Conservation (phyloP, 92 coral and sea anemone genomes). For the Palythoa heliodiscus region DNA sequence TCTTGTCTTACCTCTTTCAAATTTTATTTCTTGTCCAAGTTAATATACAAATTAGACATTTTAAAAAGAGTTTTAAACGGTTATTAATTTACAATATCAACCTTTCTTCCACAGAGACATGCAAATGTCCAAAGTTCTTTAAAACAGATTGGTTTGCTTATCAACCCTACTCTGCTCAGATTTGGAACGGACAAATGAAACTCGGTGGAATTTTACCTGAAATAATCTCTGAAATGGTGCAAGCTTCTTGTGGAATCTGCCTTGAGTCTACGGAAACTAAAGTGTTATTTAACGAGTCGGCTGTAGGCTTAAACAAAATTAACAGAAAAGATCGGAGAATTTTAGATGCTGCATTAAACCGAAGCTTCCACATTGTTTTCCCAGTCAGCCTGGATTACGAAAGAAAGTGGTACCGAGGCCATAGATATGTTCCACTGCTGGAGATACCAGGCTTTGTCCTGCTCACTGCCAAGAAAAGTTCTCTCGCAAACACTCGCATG, state of each 20-base stretch:
- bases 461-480: constrained; percentile 60
- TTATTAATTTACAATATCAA: too few species aligned
- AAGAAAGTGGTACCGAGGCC: neutral
- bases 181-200: neutral
- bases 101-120: neutral
- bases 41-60: too few species aligned
- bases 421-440: constrained; percentile 61
- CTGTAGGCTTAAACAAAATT: neutral
- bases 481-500: constrained; percentile 59
- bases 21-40: too few species aligned
- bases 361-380: constrained; percentile 40
- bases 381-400: constrained; percentile 45
- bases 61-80: too few species aligned
- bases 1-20: too few species aligned
- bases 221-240: constrained; percentile 63
- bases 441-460: constrained; percentile 83
- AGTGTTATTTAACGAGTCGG: constrained; percentile 14
- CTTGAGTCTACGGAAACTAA: constrained; percentile 12
- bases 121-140: constrained; percentile 16
- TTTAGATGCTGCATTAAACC: neutral
- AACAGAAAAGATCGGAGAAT: neutral
- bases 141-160: neutral
- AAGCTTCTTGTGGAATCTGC: constrained; percentile 62
- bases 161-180: neutral
- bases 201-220: constrained; percentile 70